These are phyloP conservation scores for Leucozona laternaria DNA, from an alignment of 2,888 invertebrate species.

Conservation along the genomic window DNA sequence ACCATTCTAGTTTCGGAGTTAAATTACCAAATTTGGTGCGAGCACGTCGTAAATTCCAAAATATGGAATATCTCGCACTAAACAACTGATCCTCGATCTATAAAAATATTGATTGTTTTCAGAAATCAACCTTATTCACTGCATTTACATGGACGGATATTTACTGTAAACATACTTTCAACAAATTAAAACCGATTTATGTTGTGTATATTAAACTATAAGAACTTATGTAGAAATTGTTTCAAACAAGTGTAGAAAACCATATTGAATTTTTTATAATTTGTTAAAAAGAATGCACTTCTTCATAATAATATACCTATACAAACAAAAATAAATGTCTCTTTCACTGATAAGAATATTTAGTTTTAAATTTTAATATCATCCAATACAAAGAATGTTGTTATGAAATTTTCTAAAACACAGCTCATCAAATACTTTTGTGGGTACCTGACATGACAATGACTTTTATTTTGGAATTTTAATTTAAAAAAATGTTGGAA, in stretches of 20 bases:
- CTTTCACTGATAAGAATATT: constrained; percentile 6
- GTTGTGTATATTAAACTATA: too few species aligned
- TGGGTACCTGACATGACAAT: background rate
- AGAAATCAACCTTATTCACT: background rate
- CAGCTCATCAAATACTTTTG: background rate
- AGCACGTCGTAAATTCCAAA: too few species aligned
- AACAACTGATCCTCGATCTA: background rate
- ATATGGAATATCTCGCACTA: too few species aligned
- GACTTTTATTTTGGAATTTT: background rate
- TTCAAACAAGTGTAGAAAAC: background rate
- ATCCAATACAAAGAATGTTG: background rate
- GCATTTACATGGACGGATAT: constrained; percentile 41
- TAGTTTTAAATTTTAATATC: background rate
- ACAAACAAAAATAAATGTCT: background rate
- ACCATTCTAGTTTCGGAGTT: too few species aligned
- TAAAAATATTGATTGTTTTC: background rate
- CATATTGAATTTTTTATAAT: background rate
- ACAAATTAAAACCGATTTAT: background rate
- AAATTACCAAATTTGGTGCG: too few species aligned
- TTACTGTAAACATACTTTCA: background rate
- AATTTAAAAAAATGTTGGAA: background rate
- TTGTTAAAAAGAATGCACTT: background rate
- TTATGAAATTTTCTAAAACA: background rate
- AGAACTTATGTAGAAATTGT: background rate
- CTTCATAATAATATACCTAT: background rate